A percentile compares a stretch with the other conserved stretches of the same genome.
Conservation (phyloP, 2,888 invertebrate genomes). For the Thumatha senex region DNA sequence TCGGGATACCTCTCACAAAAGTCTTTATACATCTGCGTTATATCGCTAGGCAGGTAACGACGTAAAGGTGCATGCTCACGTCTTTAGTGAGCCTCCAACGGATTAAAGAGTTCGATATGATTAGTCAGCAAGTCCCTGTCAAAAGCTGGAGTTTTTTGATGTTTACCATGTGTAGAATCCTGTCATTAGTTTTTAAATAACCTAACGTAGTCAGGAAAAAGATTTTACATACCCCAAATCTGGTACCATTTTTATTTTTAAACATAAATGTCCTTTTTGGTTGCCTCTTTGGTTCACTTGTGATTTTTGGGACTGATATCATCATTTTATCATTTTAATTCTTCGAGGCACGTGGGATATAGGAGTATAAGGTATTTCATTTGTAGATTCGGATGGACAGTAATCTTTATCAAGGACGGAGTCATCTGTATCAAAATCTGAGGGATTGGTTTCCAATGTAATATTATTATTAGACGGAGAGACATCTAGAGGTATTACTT, state of each 20-base stretch:
- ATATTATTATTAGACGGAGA: neutral
- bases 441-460: neutral
- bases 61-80: neutral
- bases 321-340: constrained; percentile 2
- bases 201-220: constrained; percentile 24
- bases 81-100: neutral
- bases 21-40: neutral
- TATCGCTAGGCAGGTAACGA: constrained; percentile 1
- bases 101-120: constrained; percentile 2
- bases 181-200: constrained; percentile 19
- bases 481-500: constrained; percentile 5
- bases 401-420: constrained; percentile 11
- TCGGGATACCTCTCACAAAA: neutral
- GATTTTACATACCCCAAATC: constrained; percentile 16
- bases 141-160: neutral
- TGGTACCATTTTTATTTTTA: constrained; percentile 15
- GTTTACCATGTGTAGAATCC: constrained; percentile 13
- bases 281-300: constrained; percentile 17
- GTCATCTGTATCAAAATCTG: constrained; percentile 14
- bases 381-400: constrained; percentile 7
- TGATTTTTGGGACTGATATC: constrained; percentile 22
- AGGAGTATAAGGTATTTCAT: constrained; percentile 5
- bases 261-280: constrained; percentile 19
- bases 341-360: constrained; percentile 6
- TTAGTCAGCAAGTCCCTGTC: constrained; percentile 2